These are phyloP conservation scores for Allophyes oxyacanthae DNA, from an alignment of 2,888 invertebrate genomes.

Conservation along the genomic window DNA sequence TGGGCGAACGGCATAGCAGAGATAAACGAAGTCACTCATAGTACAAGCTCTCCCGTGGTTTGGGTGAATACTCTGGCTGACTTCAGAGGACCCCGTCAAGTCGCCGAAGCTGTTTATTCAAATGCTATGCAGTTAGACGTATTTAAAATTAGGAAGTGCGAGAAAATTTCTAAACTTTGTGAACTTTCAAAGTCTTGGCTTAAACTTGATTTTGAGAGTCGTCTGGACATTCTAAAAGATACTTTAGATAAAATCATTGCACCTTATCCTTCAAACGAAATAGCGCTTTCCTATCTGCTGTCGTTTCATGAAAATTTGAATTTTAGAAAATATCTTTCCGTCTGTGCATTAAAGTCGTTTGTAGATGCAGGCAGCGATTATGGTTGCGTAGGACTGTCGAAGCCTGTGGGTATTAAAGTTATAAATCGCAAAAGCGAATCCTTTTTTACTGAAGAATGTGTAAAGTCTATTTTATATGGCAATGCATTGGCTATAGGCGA, in stretches of 20 bases:
- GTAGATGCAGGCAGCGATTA: constrained; percentile 43
- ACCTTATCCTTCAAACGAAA: not conserved
- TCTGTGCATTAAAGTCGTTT: constrained; percentile 24
- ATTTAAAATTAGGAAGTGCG: not conserved
- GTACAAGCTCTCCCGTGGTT: constrained; percentile 47
- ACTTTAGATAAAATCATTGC: constrained; percentile 12
- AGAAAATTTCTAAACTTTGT: constrained; percentile 5
- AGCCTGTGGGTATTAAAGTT: constrained; percentile 9
- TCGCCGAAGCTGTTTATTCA: constrained; percentile 38
- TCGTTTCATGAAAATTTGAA: not conserved
- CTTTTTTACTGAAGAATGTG: constrained; percentile 2
- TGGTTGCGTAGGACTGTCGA: constrained; percentile 45
- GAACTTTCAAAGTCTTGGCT: constrained; percentile 32
- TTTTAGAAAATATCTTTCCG: constrained; percentile 1
- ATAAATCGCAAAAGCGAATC: rapidly evolving
- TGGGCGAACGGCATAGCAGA: constrained; percentile 70
- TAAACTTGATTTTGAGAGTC: constrained; percentile 21
- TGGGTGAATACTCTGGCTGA: constrained; percentile 72
- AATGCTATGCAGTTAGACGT: not conserved
- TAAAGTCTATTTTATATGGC: constrained; percentile 40
- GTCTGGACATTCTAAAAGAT: constrained; percentile 27
- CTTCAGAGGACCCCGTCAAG: constrained; percentile 62
- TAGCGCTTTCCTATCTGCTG: too few relatives aligned
- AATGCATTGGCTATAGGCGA: constrained; percentile 17
- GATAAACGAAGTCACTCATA: constrained; percentile 68